Base-by-base conservation (phyloP, 1,140 invertebrate species). In the Telenomus remus region DNA sequence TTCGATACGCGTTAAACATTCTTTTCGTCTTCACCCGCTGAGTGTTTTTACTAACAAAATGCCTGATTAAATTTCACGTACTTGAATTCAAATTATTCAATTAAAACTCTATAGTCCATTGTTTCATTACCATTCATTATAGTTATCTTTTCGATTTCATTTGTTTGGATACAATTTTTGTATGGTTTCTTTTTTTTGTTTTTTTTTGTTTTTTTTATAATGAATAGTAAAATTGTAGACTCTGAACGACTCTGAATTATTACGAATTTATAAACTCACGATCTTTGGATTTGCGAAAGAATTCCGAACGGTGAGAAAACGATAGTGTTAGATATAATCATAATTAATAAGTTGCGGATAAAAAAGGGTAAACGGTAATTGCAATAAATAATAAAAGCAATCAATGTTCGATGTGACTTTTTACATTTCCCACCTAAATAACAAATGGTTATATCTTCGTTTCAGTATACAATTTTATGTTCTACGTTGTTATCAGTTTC, bases 1-100 rank as follows among this genome's bases (percentile, higher is more conserved):
- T 61, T 50, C 9, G 61, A 66, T 55, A 65, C 48, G 49, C 61
- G 55, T 73, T 65, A 73, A 65, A 66, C 50, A 35, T 49, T 63
- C 56, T 73, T 55, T 5, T 43, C 53, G 7, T 51, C 55, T 49
- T 10, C 42, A 8, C 42, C 53, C 34, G 49, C 16, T 15, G 7
- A 51, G 37, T 47, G 48, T 51, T 64, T 64, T 56, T 42, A 60
- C 19, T 6, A 44, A 35, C 44, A 72, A 72, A 72, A 72, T 72
- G 48, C 44, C 56, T 46, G 60, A 64, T 64, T 72, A 59, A 64
- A 57, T 72, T 64, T 64, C 60, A 59, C 44, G 53, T 48, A 34
- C 43, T 55, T 59, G 19, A 27, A 27, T 50, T 12, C 13, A 48
- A 9, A 27, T 61, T 61, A 33, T 35, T 54, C 19, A 34, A 33